phyloP scores from a whole-genome alignment of 2,113 vertebrate genomes.

The Nyctibius bracteatus region DNA sequence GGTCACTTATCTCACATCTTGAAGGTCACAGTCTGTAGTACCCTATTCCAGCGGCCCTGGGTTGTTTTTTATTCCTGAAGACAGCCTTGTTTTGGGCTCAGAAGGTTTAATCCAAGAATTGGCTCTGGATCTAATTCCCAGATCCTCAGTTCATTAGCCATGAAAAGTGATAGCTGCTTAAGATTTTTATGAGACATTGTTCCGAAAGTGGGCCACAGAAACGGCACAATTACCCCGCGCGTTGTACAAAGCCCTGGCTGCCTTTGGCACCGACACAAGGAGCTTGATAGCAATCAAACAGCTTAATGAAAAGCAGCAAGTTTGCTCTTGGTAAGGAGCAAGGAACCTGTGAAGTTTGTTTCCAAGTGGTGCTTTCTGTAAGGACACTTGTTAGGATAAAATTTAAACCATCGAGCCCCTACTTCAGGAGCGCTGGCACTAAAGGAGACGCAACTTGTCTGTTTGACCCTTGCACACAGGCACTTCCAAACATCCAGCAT shows the following conservation, averaged over 20 bases:
- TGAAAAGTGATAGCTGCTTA: slow-evolving; percentile 70
- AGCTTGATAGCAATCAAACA: slow-evolving; percentile 52
- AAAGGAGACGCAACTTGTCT: background rate
- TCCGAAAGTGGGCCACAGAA: slow-evolving; percentile 48
- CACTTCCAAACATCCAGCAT: background rate
- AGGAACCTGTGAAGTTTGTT: slow-evolving; percentile 43
- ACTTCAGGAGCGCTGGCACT: background rate
- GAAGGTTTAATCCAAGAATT: slow-evolving; percentile 63
- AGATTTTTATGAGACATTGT: slow-evolving; percentile 65
- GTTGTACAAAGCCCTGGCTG: slow-evolving; percentile 6
- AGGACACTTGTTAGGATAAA: slow-evolving; percentile 34
- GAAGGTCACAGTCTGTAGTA: slow-evolving; percentile 32
- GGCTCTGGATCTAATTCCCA: slow-evolving; percentile 67
- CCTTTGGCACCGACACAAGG: slow-evolving; percentile 33
- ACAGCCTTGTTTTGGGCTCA: slow-evolving; percentile 48
- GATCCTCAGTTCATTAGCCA: slow-evolving; percentile 69
- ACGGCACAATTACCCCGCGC: slow-evolving; percentile 28
- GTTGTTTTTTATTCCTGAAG: slow-evolving; percentile 36
- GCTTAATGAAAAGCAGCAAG: slow-evolving; percentile 52
- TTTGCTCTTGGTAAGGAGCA: slow-evolving; percentile 29
- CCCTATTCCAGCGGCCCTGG: background rate
- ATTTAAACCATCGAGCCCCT: background rate
- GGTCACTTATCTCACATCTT: slow-evolving; percentile 30
- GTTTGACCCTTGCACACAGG: background rate
- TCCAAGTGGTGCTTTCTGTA: slow-evolving; percentile 46